These are phyloP conservation scores for Porites cylindrica DNA, from an alignment of 92 coral and sea anemone species.

Conservation along the genomic window DNA sequence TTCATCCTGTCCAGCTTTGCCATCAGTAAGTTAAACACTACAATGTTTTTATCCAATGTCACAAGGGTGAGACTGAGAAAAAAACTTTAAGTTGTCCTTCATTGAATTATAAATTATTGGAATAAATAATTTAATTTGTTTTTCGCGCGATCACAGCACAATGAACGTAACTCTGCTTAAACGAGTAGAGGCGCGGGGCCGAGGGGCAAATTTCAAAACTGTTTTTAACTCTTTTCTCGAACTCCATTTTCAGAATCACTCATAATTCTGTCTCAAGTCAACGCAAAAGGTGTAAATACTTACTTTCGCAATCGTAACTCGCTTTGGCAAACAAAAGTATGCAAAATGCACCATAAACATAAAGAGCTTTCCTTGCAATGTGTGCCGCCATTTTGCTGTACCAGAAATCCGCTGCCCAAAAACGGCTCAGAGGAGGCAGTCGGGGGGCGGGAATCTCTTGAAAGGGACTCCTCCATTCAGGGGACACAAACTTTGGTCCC, in stretches of 20 bases:
- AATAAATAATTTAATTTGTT: too few species aligned
- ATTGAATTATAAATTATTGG: too few species aligned
- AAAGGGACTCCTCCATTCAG: too few species aligned
- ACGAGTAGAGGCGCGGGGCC: neutral
- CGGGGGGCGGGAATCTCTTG: too few species aligned
- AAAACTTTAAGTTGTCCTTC: too few species aligned
- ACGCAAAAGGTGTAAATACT: neutral
- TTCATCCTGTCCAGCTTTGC: too few species aligned
- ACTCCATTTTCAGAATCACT: neutral
- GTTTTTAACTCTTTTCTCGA: neutral
- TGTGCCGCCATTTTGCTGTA: constrained; percentile 28
- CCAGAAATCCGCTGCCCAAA: constrained; percentile 20
- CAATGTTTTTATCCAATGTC: too few species aligned
- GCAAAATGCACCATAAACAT: neutral
- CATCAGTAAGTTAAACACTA: too few species aligned
- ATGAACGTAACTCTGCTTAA: neutral
- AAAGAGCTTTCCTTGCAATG: neutral
- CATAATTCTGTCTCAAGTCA: neutral
- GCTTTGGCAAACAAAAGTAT: neutral
- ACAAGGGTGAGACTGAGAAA: too few species aligned
- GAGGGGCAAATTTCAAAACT: neutral
- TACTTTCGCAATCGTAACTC: constrained; percentile 4
- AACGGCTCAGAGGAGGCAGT: neutral
- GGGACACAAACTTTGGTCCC: too few species aligned
- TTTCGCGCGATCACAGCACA: too few species aligned